Conservation (phyloP, 2,888 invertebrate species). For the Chrysotoxum bicinctum region DNA sequence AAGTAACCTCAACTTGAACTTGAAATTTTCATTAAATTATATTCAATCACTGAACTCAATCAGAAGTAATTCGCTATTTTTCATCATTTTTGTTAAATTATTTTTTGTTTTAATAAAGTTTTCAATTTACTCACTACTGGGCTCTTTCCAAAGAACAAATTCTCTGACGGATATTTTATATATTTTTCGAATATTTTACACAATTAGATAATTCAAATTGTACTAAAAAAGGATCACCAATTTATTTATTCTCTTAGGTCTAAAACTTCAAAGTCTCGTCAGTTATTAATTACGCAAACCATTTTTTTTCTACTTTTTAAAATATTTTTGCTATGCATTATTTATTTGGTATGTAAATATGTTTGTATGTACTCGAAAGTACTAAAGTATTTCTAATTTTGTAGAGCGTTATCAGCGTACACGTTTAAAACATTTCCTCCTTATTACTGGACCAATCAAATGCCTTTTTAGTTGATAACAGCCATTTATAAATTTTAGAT, state of each 20-base stretch:
- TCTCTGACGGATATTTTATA: too few relatives aligned
- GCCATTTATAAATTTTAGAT: neutral
- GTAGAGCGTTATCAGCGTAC: neutral
- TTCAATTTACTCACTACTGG: too few relatives aligned
- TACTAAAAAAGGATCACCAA: neutral
- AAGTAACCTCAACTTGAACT: too few relatives aligned
- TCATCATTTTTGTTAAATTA: too few relatives aligned
- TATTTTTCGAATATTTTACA: too few relatives aligned
- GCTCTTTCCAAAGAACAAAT: too few relatives aligned
- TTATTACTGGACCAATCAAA: neutral
- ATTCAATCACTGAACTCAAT: too few relatives aligned
- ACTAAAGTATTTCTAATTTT: neutral
- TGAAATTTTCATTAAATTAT: too few relatives aligned
- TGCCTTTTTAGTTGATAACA: neutral
- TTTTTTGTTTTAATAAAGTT: too few relatives aligned
- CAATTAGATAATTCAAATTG: neutral
- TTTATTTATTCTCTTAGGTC: neutral
- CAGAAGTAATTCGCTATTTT: too few relatives aligned
- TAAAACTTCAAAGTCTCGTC: neutral
- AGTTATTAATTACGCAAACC: neutral
- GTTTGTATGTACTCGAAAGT: neutral
- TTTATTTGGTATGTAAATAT: neutral
- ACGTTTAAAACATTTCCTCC: neutral
- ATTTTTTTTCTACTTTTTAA: too few relatives aligned
- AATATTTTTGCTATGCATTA: too few relatives aligned